Evolutionary conservation across 2,113 vertebrate genomes (phyloP).

Genomic region (Lota lota): DNA sequence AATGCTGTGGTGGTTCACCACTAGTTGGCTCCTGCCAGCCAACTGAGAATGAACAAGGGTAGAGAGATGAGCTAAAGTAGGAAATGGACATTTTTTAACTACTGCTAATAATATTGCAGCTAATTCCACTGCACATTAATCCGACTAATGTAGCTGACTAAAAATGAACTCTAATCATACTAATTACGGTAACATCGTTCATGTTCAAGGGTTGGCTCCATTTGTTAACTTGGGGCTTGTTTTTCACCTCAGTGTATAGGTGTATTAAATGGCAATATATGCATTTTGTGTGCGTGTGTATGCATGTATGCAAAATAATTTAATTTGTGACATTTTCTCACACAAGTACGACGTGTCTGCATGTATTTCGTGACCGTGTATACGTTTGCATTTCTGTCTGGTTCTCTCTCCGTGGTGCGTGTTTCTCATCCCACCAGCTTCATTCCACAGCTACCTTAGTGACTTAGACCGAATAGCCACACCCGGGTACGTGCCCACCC

Average conservation of each 20-base stretch:
- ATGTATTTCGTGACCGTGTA: neutral
- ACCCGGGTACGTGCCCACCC: constrained; percentile 84
- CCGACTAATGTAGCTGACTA: constrained; percentile 7
- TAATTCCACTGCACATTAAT: constrained; percentile 33
- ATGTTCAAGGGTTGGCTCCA: neutral
- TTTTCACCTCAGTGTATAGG: neutral
- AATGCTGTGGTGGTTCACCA: too few species aligned
- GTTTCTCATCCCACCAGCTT: constrained; percentile 24
- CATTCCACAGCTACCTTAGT: constrained; percentile 81
- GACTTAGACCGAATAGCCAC: constrained; percentile 86
- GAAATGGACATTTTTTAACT: constrained; percentile 30
- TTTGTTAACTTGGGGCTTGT: neutral
- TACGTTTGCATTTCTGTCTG: neutral
- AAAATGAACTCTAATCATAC: too few species aligned
- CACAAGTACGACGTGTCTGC: too few species aligned
- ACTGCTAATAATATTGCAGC: constrained; percentile 33
- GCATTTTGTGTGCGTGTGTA: neutral
- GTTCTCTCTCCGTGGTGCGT: neutral
- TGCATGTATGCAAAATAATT: constrained; percentile 7
- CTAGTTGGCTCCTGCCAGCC: too few species aligned
- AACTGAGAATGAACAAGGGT: too few species aligned
- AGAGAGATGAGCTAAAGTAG: neutral
- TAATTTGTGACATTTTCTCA: too few species aligned
- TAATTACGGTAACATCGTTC: neutral
- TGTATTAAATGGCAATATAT: neutral